Evolutionary conservation across 2,797 vertebrate genomes (phyloP).

Genomic region (Halcyon smyrnensis): DNA sequence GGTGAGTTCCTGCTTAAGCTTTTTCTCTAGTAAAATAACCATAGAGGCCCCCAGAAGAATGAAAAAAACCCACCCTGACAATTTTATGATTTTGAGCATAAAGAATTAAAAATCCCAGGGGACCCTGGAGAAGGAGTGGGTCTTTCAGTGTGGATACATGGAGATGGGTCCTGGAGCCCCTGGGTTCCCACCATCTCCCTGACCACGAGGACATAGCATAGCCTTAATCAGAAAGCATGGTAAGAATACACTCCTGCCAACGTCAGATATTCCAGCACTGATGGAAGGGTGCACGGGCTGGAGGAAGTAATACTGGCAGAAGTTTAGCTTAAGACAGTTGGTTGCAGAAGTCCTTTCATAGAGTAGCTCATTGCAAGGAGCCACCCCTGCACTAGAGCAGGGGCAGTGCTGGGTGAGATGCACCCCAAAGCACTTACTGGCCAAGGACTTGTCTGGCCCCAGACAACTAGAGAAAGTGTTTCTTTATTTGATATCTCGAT

Average conservation of each 20-base stretch:
- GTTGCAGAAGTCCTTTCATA: not conserved
- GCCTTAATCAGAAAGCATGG: rapidly evolving
- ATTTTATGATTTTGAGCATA: not conserved
- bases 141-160: not conserved
- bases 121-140: not conserved
- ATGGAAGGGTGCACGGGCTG: not conserved
- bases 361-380: not conserved
- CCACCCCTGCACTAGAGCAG: not conserved
- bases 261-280: not conserved
- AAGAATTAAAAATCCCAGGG: not conserved
- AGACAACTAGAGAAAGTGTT: not conserved
- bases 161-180: not conserved
- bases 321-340: not conserved
- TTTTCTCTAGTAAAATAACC: not conserved
- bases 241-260: not conserved
- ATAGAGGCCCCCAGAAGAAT: not conserved
- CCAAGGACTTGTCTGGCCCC: not conserved
- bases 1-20: not conserved
- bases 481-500: not conserved
- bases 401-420: not conserved
- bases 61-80: not conserved
- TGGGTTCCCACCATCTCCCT: not conserved
- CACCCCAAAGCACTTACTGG: not conserved
- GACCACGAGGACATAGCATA: not conserved
- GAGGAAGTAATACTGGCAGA: not conserved